A percentile compares a stretch with the other conserved stretches of the same genome.
These are phyloP conservation scores for Dynastes grantii DNA, from an alignment of 2,888 invertebrate species.

Conservation along the genomic window DNA sequence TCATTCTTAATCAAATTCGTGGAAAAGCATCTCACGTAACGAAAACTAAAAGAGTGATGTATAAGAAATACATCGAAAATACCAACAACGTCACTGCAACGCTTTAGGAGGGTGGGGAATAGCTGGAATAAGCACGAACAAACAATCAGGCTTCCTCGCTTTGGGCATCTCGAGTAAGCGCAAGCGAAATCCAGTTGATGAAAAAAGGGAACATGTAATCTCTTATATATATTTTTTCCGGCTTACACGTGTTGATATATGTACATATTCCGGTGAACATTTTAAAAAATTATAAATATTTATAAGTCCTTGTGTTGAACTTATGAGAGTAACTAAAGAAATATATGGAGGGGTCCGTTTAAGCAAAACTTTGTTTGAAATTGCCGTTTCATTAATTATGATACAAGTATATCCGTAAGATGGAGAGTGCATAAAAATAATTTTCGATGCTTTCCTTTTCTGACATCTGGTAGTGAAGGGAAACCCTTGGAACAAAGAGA, in stretches of 20 bases:
- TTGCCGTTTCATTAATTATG: too few relatives aligned
- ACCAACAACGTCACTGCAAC: not conserved
- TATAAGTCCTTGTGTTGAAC: not conserved
- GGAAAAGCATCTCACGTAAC: not conserved
- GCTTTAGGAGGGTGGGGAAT: not conserved
- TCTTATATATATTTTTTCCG: not conserved
- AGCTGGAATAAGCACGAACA: not conserved
- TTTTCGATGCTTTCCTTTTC: too few relatives aligned
- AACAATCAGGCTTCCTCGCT: not conserved
- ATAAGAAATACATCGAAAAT: constrained; percentile 16
- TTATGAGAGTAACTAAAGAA: not conserved
- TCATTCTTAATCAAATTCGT: too few relatives aligned
- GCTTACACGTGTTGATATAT: constrained; percentile 23
- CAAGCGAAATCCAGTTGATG: constrained; percentile 5
- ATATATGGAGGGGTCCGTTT: too few relatives aligned
- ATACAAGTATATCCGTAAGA: too few relatives aligned
- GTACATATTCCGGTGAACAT: not conserved
- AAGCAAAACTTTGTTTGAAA: too few relatives aligned
- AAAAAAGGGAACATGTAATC: constrained; percentile 6
- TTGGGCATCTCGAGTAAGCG: not conserved
- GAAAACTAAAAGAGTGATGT: not conserved
- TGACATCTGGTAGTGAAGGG: too few relatives aligned
- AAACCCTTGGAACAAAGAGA: too few relatives aligned
- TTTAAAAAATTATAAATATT: constrained; percentile 9
- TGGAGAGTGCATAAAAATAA: too few relatives aligned